phyloP scores from a whole-genome alignment of 1,140 invertebrate genomes.

The Dryas iulia region DNA sequence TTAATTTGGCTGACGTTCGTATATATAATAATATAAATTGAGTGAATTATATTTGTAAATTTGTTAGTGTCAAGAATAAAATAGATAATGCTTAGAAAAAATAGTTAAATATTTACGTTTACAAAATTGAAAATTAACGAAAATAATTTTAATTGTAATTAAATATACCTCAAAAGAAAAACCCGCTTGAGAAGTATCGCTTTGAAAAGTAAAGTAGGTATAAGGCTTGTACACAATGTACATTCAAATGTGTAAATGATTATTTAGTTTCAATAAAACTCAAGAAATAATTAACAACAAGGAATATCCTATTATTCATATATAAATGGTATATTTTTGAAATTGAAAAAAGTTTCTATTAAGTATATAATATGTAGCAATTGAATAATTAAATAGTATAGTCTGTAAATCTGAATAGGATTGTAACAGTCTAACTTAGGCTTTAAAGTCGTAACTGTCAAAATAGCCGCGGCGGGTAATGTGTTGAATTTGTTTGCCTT shows the following conservation, averaged over 20 bases:
- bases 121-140: neutral
- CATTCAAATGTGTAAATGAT: neutral
- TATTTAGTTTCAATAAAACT: neutral
- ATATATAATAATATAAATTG: constrained; percentile 5
- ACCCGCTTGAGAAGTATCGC: constrained; percentile 14
- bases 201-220: constrained; percentile 21
- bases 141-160: neutral
- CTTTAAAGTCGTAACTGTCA: neutral
- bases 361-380: neutral
- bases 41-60: neutral
- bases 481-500: neutral
- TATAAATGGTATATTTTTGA: neutral
- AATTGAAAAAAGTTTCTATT: neutral
- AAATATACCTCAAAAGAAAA: constrained; percentile 8
- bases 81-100: neutral
- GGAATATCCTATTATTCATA: neutral
- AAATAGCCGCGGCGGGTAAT: neutral
- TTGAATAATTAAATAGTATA: neutral
- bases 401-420: neutral
- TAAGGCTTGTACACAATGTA: constrained; percentile 8
- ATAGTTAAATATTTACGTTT: neutral
- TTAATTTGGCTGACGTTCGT: constrained; percentile 17
- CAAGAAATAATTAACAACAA: neutral
- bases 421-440: neutral
- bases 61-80: constrained; percentile 1